Conservation (phyloP, 2,888 invertebrate genomes). For the Limenitis camilla region DNA sequence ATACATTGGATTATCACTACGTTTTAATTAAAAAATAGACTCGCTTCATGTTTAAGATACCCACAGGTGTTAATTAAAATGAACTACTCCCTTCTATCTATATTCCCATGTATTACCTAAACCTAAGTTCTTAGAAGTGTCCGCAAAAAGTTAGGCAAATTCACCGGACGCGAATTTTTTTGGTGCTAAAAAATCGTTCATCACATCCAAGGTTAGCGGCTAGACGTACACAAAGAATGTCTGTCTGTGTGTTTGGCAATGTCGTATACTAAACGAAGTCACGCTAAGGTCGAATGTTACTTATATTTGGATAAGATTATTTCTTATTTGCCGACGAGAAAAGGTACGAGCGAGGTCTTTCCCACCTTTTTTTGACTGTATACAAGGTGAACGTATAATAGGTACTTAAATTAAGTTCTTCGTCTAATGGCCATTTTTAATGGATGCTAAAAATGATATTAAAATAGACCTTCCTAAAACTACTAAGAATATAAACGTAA, state of each 20-base stretch:
- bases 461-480: too few relatives aligned
- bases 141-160: constrained; percentile 69
- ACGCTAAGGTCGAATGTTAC: constrained; percentile 59
- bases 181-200: constrained; percentile 63
- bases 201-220: constrained; percentile 63
- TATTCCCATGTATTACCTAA: constrained; percentile 58
- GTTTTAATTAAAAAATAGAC: too few relatives aligned
- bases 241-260: constrained; percentile 57
- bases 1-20: too few relatives aligned
- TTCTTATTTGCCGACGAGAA: constrained; percentile 43
- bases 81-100: constrained; percentile 28
- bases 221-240: constrained; percentile 70
- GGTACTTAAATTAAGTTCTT: background rate
- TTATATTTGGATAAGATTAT: constrained; percentile 47
- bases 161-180: constrained; percentile 67
- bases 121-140: constrained; percentile 58
- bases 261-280: constrained; percentile 58
- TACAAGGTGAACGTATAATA: constrained; percentile 5
- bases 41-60: constrained; percentile 3
- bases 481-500: too few relatives aligned
- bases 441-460: too few relatives aligned
- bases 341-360: constrained; percentile 24
- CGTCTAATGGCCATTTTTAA: too few relatives aligned
- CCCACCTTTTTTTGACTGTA: constrained; percentile 20
- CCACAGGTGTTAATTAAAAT: constrained; percentile 48